Base-by-base conservation (phyloP, 2,113 vertebrate genomes). In the Ceyx margarethae region DNA sequence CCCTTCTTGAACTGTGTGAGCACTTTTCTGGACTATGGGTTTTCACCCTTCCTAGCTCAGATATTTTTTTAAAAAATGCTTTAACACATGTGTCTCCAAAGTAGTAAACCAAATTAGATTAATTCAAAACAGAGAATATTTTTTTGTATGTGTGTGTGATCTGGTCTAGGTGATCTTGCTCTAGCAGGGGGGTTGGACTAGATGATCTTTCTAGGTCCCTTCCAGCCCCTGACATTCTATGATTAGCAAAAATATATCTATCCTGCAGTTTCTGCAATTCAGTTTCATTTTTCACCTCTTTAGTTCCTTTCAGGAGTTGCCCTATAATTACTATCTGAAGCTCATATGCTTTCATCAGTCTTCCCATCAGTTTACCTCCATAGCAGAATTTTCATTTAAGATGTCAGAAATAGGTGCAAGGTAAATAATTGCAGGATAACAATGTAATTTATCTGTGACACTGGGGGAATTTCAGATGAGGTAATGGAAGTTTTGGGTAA, bases 361-460 rank as follows among this genome's bases (percentile, higher is more conserved):
- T 80, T 50, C 37, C 28, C 15, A 58, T 77, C 66, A n/a, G 31
- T 90, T 93, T 91, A 60, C 40, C 16, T 91, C 28, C 85, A 35
- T 62, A 85, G 43, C 29, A 73, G 46, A 87, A 72, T 94, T 95
- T 94, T 90, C 8, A 71, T 91, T 89, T 74, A 93, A 48, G 85
- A 83, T 75, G 31, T 88, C 80, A 61, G 54, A 94, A 87, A 85
- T 64, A 82, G 35, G 12, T 57, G 13, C 0, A 1, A 85, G 62
- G 31, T 85, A 80, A 85, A 83, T 85, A 87, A 89, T 25, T 58
- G 56, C 22, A 9, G 2, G 42, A 66, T 19, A 90, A 53, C 53
- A 60, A 51, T 58, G 42, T 60, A 74, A 62, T 94, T 92, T 85
- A 23, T 68, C 58, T 92, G 28, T 90, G 74, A 77, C 43, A 85